Base-by-base conservation (phyloP, 1,140 invertebrate genomes). In the Stegodyphus dumicola region DNA sequence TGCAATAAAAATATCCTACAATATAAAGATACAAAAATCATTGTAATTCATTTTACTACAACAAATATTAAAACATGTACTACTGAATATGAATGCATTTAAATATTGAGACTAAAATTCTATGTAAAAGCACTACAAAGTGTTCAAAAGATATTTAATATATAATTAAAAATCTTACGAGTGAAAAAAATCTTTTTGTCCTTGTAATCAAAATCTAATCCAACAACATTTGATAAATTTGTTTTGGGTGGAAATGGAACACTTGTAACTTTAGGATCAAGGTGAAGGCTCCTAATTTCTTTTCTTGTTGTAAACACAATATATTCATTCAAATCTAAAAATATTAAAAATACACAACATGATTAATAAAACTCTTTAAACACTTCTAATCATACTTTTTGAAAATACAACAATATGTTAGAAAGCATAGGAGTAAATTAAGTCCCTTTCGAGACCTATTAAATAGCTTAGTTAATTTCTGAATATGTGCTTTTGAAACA, bases 161-260 rank as follows among this genome's bases (percentile, higher is more conserved):
- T 33, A 33, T 33, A 33, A 33, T 33, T 33, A 33, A 33, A 33
- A 33, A 33, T 89, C 88, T 87, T 90, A 96, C 0, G 96, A 97
- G 89, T 96, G 98, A 87, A 98, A 87, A 91, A 93, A 71, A 99
- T 89, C 79, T 94, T 94, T 71, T 97, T 95, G 81, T 99, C 95
- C 0, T 93, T 92, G 88, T 96, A 97, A 91, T 99, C 97, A 90
- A 99, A 99, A 90, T 99, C 98, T 49, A 99, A 92, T 0, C 97
- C 97, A 4, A 99, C 98, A 5, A 99, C 97, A 89, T 99, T 99
- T 0, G 97, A 98, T 56, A 99, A 92, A 89, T 98, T 99, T 0
- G 93, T 94, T 33, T 97, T 92, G 0, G 97, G 94, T 78, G 94
- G 94, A 89, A 98, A 98, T 0, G 97, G 97, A 5, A 95, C 90